Conservation (phyloP, 2,797 vertebrate genomes). For the Iguana delicatissima region DNA sequence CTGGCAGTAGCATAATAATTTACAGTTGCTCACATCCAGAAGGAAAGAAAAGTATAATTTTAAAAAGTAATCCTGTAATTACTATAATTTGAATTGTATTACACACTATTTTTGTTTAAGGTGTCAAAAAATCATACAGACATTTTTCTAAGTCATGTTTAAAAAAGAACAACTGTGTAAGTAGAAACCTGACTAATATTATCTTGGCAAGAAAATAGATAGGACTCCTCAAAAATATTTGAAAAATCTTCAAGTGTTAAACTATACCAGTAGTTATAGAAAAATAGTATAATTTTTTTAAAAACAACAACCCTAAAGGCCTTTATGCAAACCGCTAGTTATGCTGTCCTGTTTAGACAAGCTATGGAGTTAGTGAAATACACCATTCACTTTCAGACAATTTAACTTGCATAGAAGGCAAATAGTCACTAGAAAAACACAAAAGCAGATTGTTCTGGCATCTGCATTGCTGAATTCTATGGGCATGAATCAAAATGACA, state of each 20-base stretch:
- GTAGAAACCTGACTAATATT: constrained; percentile 59
- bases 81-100: constrained; percentile 62
- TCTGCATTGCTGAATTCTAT: constrained; percentile 27
- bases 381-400: constrained; percentile 60
- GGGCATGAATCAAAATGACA: not conserved
- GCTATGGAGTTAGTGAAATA: constrained; percentile 58
- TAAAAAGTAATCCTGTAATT: constrained; percentile 46
- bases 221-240: constrained; percentile 55
- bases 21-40: not conserved
- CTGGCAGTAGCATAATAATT: not conserved
- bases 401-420: constrained; percentile 60
- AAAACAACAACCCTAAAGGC: not conserved
- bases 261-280: constrained; percentile 18
- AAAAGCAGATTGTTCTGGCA: constrained; percentile 20
- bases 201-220: constrained; percentile 65
- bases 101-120: constrained; percentile 54
- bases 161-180: constrained; percentile 30
- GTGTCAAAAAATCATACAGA: constrained; percentile 55
- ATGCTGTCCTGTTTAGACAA: constrained; percentile 33
- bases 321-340: constrained; percentile 58
- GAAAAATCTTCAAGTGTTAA: constrained; percentile 61
- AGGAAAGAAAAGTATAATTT: not conserved
- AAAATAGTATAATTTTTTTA: not conserved
- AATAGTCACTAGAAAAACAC: constrained; percentile 48
- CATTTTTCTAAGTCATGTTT: constrained; percentile 30